Evolutionary conservation across 2,113 vertebrate genomes (phyloP), one percentile per base, ranked within the genome.

Genomic region (Helogale parvula): DNA sequence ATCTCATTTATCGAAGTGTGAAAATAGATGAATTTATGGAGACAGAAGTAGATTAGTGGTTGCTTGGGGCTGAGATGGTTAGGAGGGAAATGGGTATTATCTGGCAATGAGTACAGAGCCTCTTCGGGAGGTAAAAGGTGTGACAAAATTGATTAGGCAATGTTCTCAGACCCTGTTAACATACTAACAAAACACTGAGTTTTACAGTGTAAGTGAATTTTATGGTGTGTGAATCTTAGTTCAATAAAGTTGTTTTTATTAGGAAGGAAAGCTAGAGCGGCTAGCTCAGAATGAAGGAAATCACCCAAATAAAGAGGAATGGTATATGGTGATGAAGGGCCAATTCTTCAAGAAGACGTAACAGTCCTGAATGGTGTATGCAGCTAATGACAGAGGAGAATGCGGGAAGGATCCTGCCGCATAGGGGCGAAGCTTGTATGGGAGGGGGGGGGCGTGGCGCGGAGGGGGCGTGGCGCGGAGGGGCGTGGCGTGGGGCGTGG

Each of bases 381-480:
- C 12, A 4, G 6, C 29, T 33, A 35, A 60, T 7, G 4, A 35
- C 3, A 68, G 9, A 85, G 17, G 54, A 69, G 81, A 74, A 76
- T 7, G 27, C 31, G 11, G 2, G 41, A 31, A 31, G 41, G 8
- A 17, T 41, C 38, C 8, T 3, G 13, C 15, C 16, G 41, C 2
- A 27, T 29, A 1, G 1, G 27, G 25, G 14, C 27, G 5, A 41
- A 74, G 38, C 71, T 21, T 1, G 0, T 10, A 14, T 45, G 3
- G 14, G 13, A 41, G 6, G 27, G 15, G 74, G 25, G 74, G 7
- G 27, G 27, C 0, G 69, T 23, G 35, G 41, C 41, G 41, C 41
- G 41, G 41, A 6, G 47, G 47, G 14, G 13, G 74, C 2, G 27
- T 3, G 74, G 41, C 11, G 13, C 38, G 3, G 27, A 6, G 13